Conservation (phyloP, 2,797 vertebrate species). For the Xyrichtys novacula region DNA sequence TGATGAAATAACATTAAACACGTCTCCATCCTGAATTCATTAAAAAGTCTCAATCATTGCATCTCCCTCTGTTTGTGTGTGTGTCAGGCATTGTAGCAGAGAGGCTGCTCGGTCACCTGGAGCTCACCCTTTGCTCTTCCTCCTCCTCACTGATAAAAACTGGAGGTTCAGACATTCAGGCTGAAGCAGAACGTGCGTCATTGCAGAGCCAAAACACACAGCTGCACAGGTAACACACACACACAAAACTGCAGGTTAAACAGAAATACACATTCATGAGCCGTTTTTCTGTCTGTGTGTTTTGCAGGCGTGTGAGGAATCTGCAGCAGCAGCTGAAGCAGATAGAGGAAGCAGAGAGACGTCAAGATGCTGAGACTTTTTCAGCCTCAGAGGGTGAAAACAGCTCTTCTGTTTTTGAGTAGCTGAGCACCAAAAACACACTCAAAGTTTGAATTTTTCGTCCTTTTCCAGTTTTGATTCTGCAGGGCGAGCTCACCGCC, state of each 20-base stretch:
- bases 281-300: conserved; percentile 6
- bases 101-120: conserved; percentile 85
- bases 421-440: neutral
- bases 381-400: conserved; percentile 82
- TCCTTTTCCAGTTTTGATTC: conserved; percentile 69
- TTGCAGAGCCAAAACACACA: conserved; percentile 88
- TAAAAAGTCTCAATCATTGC: too few species aligned
- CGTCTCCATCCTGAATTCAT: too few species aligned
- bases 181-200: conserved; percentile 85
- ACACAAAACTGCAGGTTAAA: neutral
- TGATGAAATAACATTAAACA: too few species aligned
- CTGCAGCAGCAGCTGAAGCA: conserved; percentile 88
- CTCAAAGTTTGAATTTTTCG: too few species aligned
- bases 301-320: conserved; percentile 85
- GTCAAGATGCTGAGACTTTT: conserved; percentile 63
- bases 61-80: conserved; percentile 3
- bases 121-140: conserved; percentile 77
- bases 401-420: neutral
- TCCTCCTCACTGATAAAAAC: conserved; percentile 67
- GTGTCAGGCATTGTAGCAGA: conserved; percentile 83
- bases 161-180: conserved; percentile 71
- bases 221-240: conserved; percentile 84
- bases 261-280: too few species aligned
- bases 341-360: conserved; percentile 74
- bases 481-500: conserved; percentile 86